Evolutionary conservation across 2,888 invertebrate genomes (phyloP), one percentile per base, ranked within the genome.

Genomic region (Agrochola lota): DNA sequence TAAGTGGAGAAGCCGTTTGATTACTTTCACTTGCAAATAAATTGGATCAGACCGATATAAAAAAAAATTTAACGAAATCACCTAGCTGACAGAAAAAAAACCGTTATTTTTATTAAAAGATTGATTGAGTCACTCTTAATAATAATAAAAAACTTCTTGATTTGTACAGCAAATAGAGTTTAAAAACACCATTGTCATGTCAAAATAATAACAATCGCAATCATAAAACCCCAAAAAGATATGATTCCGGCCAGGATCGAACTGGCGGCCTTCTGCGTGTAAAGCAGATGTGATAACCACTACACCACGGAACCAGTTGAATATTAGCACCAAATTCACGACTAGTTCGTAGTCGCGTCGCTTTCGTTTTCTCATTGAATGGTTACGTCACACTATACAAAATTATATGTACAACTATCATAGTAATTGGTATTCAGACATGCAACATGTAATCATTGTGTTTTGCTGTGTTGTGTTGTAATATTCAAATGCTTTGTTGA

Each of bases 231-330:
- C 26, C 85, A 90, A 94, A 94, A 94, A 92, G 67, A 81, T 91
- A 88, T 95, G 95, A 95, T 95, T 95, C 95, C 95, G 95, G 95
- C 95, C 95, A 95, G 95, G 95, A 95, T 95, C 95, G 95, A 95
- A 95, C 95, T 95, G 95, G 95, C 95, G 95, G 93, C 95, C 95
- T 95, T 95, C 95, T 95, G 95, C 95, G 95, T 95, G 95, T 95
- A 95, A 98, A 98, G 98, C 98, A 98, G 98, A 98, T 98, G 98
- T 98, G 98, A 98, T 98, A 98, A 98, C 98, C 98, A 98, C 98
- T 98, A 98, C 98, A 98, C 98, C 98, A 98, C 98, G 98, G 97
- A 98, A 98, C 95, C 95, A 67, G 85, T 86, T 92, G 81, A 0
- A 0, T 0, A 0, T 0, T 0, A 0, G 0, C 0, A 2, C 52